Percentiles rank a stretch among this genome's conserved stretches.
Evolutionary conservation across 2,797 vertebrate species (phyloP).

Genomic region (Hypotaenidia okinawae): DNA sequence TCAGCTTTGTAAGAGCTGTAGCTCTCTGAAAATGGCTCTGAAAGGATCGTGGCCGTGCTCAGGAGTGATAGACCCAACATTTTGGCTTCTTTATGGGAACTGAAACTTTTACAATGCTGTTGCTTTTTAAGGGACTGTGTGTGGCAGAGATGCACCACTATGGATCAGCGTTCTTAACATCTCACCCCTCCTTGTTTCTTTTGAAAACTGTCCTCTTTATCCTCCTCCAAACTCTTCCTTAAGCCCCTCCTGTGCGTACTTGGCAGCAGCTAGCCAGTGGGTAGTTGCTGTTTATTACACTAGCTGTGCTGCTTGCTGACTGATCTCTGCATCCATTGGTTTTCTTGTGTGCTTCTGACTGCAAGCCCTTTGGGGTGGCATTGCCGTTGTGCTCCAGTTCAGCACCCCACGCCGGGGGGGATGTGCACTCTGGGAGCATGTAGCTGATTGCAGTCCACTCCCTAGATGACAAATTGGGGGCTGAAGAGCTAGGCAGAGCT

Average conservation of each 20-base stretch:
- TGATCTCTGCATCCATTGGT: not conserved
- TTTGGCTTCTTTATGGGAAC: not conserved
- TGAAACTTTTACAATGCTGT: not conserved
- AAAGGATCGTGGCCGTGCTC: not conserved
- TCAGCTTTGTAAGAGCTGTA: not conserved
- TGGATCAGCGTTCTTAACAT: not conserved
- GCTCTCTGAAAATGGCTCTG: not conserved
- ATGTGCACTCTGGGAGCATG: fast-evolving
- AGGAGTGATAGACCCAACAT: not conserved
- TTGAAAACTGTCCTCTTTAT: not conserved
- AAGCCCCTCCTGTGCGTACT: not conserved
- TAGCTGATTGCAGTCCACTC: not conserved
- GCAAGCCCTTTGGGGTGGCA: not conserved
- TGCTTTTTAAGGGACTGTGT: not conserved
- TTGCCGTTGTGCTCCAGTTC: not conserved
- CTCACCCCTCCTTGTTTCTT: not conserved
- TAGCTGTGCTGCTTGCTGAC: not conserved
- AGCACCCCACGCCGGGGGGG: not conserved
- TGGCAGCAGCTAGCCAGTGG: not conserved
- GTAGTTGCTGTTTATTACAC: not conserved
- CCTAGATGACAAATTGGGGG: not conserved
- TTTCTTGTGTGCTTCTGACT: not conserved
- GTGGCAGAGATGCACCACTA: not conserved
- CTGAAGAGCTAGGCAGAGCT: not conserved
- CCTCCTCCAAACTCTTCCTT: not conserved